Evolutionary conservation across 2,888 invertebrate genomes (phyloP), one percentile per base, ranked within the genome.

Genomic region (Drosophila prolongata): DNA sequence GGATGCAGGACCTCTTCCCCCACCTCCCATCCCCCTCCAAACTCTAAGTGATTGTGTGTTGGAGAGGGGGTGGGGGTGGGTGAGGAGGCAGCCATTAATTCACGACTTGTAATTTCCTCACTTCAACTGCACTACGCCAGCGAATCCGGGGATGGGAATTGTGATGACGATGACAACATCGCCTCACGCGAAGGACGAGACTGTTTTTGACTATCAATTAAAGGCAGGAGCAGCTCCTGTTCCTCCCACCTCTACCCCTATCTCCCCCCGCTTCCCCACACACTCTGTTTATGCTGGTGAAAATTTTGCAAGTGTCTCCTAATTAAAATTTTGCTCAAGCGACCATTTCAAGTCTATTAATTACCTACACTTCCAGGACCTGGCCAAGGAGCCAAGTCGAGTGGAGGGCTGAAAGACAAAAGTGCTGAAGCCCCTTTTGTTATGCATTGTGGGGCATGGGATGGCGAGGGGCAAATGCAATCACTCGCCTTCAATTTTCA

Each of bases 31-130:
- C 9, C 8, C 30, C 30, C 30, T 30, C 8, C 6, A 30, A 30
- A 30, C 30, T 30, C 10, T n/a, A 30, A 54, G 58, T 58, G 58
- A 59, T 59, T 59, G 43, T 59, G 43, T 42, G 34, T 43, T 35
- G 34, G 10, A 42, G 14, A 8, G 34, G 52, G 1, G 37, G 9
- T 2, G 43, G 13, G 19, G 38, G 5, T 10, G 46, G 46, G 30
- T 30, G 5, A 37, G 65, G 62, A 67, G 53, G 80, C 70, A 83
- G 83, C 89, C 88, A 90, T 90, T 90, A 90, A 90, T 90, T 85
- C 90, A 86, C 89, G 88, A 90, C 87, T 90, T 90, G 90, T 90
- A 90, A 90, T 90, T 90, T 90, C 90, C 90, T 90, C 80, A 90
- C 89, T 90, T 89, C 87, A 87, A 77, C 80, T 82, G 81, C 87